Evolutionary conservation across 37 sponge, comb jelly and placozoan genomes (phyloP).

Genomic region (Cladorhizidae sp.): DNA sequence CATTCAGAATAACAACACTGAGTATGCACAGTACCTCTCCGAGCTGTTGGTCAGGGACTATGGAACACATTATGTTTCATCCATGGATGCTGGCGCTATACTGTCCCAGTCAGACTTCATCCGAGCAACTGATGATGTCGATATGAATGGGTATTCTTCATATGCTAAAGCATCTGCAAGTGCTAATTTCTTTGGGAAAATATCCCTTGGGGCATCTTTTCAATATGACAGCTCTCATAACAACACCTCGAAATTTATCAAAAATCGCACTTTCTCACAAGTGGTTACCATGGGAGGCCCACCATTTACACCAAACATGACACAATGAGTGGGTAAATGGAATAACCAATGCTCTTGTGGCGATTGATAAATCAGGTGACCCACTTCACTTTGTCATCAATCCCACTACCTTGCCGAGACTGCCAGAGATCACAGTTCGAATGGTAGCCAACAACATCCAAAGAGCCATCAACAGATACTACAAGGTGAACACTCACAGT

Average conservation of each 20-base stretch:
- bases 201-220: constrained; percentile 28
- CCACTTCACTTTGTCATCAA: constrained; percentile 64
- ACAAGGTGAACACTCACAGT: constrained; percentile 62
- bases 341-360: constrained; percentile 67
- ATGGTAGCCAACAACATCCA: constrained; percentile 39
- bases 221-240: neutral
- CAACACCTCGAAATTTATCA: neutral
- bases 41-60: constrained; percentile 77
- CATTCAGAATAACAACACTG: constrained; percentile 66
- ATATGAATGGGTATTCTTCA: neutral
- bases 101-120: constrained; percentile 57
- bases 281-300: constrained; percentile 70
- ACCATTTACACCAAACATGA: constrained; percentile 57
- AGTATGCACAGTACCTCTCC: constrained; percentile 53
- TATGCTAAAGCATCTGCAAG: constrained; percentile 53
- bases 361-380: constrained; percentile 73
- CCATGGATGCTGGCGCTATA: constrained; percentile 67
- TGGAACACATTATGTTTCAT: constrained; percentile 68
- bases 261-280: constrained; percentile 52
- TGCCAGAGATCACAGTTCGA: constrained; percentile 51
- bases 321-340: constrained; percentile 75
- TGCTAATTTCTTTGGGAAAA: constrained; percentile 51
- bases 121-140: neutral
- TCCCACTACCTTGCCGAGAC: constrained; percentile 55
- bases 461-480: constrained; percentile 61